Evolutionary conservation across 2,113 vertebrate species (phyloP).

Genomic region (Sphyrna mokarran): DNA sequence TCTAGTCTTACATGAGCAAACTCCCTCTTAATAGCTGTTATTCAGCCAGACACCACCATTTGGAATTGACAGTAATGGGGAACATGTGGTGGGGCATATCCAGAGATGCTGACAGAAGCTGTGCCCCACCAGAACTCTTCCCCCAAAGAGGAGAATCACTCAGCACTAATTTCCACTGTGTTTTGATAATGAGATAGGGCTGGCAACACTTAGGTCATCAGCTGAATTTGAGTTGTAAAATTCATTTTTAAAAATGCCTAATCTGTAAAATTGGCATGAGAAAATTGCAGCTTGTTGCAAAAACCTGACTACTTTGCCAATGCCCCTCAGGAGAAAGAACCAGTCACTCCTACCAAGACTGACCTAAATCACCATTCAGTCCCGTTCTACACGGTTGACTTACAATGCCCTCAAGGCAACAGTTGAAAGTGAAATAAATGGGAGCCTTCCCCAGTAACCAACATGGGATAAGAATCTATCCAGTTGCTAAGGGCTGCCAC

Average conservation of each 20-base stretch:
- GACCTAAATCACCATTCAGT: not conserved
- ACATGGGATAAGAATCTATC: not conserved
- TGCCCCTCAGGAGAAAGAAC: not conserved
- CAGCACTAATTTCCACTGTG: not conserved
- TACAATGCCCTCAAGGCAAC: not conserved
- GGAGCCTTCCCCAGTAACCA: not conserved
- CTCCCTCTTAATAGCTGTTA: not conserved
- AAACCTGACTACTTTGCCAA: not conserved
- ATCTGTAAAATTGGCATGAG: not conserved
- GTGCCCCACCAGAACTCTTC: not conserved
- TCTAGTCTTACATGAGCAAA: not conserved
- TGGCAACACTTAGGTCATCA: not conserved
- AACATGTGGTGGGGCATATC: not conserved
- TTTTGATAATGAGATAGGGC: not conserved
- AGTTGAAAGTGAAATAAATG: not conserved
- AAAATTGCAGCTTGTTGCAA: not conserved
- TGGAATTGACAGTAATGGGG: not conserved
- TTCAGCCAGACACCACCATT: not conserved
- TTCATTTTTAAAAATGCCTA: not conserved
- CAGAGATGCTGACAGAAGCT: not conserved
- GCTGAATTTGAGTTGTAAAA: not conserved
- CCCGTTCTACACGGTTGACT: not conserved
- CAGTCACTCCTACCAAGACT: not conserved
- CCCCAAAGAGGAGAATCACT: not conserved
- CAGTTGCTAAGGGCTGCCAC: not conserved